These are phyloP conservation scores for Mus caroli DNA, from an alignment of 2,797 vertebrate genomes.

Conservation along the genomic window DNA sequence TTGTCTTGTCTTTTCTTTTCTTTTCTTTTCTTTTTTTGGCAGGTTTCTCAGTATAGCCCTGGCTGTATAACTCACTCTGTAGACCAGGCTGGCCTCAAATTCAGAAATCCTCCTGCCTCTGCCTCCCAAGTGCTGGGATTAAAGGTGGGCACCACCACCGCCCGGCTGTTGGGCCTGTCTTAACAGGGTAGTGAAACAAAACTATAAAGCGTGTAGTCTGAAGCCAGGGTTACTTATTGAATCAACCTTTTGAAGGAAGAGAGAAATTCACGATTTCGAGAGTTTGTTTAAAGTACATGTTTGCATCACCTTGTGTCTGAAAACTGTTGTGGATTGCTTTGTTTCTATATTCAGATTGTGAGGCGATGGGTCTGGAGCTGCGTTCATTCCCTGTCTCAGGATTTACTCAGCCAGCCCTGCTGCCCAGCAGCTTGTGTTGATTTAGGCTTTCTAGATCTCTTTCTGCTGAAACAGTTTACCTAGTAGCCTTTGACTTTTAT, in stretches of 20 bases:
- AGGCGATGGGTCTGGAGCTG: not conserved
- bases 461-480: not conserved
- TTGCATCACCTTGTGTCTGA: not conserved
- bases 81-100: too few relatives aligned
- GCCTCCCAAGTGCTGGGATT: too few relatives aligned
- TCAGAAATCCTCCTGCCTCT: too few relatives aligned
- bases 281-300: constrained; percentile 26
- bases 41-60: too few relatives aligned
- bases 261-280: not conserved
- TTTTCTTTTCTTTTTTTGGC: too few relatives aligned
- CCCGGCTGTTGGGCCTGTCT: too few relatives aligned
- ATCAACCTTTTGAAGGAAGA: not conserved
- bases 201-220: not conserved
- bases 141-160: too few relatives aligned
- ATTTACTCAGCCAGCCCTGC: not conserved
- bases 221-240: not conserved
- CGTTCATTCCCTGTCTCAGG: not conserved
- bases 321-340: not conserved
- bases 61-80: too few relatives aligned
- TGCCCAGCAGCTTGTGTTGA: not conserved
- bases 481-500: not conserved
- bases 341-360: constrained; percentile 11
- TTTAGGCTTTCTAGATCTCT: not conserved
- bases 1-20: too few relatives aligned
- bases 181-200: too few relatives aligned